These are phyloP conservation scores for Zophobas atratus DNA, from an alignment of 1,140 invertebrate genomes.

Conservation along the genomic window DNA sequence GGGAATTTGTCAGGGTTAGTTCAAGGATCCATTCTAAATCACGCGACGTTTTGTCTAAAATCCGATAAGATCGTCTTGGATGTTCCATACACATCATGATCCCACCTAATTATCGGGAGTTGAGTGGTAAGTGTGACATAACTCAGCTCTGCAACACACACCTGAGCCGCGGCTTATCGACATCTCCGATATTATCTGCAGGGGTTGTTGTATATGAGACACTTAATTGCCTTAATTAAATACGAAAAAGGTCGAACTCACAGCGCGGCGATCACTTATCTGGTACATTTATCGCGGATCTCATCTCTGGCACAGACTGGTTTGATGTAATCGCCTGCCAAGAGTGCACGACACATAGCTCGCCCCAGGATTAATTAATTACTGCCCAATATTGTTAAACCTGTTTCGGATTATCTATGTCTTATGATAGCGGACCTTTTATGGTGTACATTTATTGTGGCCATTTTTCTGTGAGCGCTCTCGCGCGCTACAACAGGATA, in stretches of 20 bases:
- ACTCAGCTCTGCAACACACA: slow-evolving; percentile 56
- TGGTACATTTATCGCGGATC: slow-evolving; percentile 61
- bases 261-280: slow-evolving; percentile 62
- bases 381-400: slow-evolving; percentile 58
- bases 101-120: slow-evolving; percentile 57
- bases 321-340: slow-evolving; percentile 53
- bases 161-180: slow-evolving; percentile 55
- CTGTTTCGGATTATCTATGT: slow-evolving; percentile 58
- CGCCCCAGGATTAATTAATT: slow-evolving; percentile 60
- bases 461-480: slow-evolving; percentile 56
- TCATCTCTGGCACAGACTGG: slow-evolving; percentile 56
- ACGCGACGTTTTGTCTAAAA: slow-evolving; percentile 54
- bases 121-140: slow-evolving; percentile 57
- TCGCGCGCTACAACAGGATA: slow-evolving; percentile 42
- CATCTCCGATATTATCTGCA: slow-evolving; percentile 57
- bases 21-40: slow-evolving; percentile 37
- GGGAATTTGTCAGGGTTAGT: background rate
- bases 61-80: slow-evolving; percentile 43
- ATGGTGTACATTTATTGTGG: slow-evolving; percentile 60
- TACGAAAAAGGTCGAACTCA: slow-evolving; percentile 64
- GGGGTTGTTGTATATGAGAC: slow-evolving; percentile 65
- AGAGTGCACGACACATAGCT: slow-evolving; percentile 54
- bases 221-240: slow-evolving; percentile 67
- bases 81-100: slow-evolving; percentile 51
- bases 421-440: slow-evolving; percentile 59